Evolutionary conservation across 92 coral and sea anemone species (phyloP), one percentile per base, ranked within the genome.

Genomic region (Anthopleura xanthogrammica): DNA sequence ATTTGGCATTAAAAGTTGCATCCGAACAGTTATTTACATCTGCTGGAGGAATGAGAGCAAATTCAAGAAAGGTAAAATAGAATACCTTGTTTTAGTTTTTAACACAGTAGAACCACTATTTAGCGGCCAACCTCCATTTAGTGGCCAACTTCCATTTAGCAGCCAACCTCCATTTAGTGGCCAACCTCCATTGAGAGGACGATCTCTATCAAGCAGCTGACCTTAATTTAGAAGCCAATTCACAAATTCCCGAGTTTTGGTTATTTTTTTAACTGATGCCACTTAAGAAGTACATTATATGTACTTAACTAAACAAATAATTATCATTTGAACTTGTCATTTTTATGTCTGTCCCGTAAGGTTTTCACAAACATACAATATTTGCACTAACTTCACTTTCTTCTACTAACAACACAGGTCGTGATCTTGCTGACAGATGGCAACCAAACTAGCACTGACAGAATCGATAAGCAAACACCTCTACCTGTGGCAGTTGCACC

Each of bases 351-450:
- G 74, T 68, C 0, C 36, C 19, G 6, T 68, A 42, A 22, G 22
- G 42, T 40, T 22, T 22, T 52, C 17, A 62, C 2, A 62, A 3
- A 17, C 6, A 62, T 19, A 62, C 29, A n/a, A n/a, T 19, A n/a
- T 4, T 22, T 62, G 36, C 13, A 56, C 58, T 12, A 29, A 41
- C 12, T 55, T 50, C 13, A 60, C 22, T 55, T 74, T 41, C 16
- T 41, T 22, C 77, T 54, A 48, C 16, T 52, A 14, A 54, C 62
- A 68, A 23, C 74, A 68, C 41, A 94, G 98, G 91, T 94, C 24
- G 68, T 89, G 90, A 92, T 94, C 42, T 68, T 94, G 7, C 86
- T 94, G 10, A 94, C 98, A 3, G 98, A 94, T 75, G 98, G 98
- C 17, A 94, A 94, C 75, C 98, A 94, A 62, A 94, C 98, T 16